Evolutionary conservation across 1,140 invertebrate species (phyloP).

Genomic region (Adelges cooleyi): DNA sequence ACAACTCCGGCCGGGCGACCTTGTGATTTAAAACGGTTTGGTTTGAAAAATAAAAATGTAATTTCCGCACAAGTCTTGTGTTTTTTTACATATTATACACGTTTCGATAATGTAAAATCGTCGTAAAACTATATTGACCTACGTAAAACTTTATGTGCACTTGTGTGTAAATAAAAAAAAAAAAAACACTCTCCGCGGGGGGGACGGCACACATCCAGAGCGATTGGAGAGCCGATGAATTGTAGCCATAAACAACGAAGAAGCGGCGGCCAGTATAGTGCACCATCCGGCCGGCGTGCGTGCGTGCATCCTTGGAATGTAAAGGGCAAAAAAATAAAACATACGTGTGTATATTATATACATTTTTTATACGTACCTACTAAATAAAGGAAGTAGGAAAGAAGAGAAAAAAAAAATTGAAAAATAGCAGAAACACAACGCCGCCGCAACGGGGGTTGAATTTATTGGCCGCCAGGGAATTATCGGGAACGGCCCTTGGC

Average conservation of each 20-base stretch:
- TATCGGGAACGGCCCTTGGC: constrained; percentile 14
- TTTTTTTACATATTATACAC: constrained; percentile 21
- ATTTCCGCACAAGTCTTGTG: constrained; percentile 26
- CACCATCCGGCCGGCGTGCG: background rate
- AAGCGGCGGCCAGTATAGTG: background rate
- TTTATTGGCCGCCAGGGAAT: constrained; percentile 12
- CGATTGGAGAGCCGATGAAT: constrained; percentile 19
- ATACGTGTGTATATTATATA: background rate
- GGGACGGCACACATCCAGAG: background rate
- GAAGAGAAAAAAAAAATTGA: constrained; percentile 17
- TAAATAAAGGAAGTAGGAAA: background rate
- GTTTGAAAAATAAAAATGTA: constrained; percentile 4
- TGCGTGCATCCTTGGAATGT: background rate
- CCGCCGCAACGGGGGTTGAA: constrained; percentile 4
- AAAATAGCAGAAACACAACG: constrained; percentile 18
- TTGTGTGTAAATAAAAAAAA: background rate
- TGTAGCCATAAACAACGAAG: constrained; percentile 25
- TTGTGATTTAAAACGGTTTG: constrained; percentile 19
- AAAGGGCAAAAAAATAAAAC: constrained; percentile 1
- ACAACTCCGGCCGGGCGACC: too few species aligned
- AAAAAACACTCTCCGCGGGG: background rate
- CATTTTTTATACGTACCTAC: too few species aligned
- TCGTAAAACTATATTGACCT: constrained; percentile 25
- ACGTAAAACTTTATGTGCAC: constrained; percentile 23
- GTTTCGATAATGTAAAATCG: constrained; percentile 26